Evolutionary conservation across 1,140 invertebrate species (phyloP), one percentile per base, ranked within the genome.

Genomic region (Eufriesea mexicana): DNA sequence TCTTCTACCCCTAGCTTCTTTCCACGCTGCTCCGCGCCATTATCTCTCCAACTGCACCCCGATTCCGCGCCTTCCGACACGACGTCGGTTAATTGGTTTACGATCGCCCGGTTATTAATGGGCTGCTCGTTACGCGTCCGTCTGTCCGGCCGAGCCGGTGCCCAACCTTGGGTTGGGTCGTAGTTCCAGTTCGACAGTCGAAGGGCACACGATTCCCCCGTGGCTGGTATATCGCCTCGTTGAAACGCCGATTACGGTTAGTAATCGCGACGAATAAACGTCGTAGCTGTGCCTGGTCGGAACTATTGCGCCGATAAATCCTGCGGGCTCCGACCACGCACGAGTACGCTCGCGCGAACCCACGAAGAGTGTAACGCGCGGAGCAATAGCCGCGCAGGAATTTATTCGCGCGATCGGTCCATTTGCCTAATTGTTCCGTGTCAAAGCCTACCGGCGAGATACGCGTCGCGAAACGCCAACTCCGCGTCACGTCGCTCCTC

Each of bases 401-500:
- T 59, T 73, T 59, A 45, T 59, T 59, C 16, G 28, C n/a, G 18
- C 45, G 57, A 61, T 79, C 47, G 64, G 45, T 54, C 47, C 54
- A 73, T 80, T 73, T 62, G 23, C 68, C 57, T 55, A 51, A 75
- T 66, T 57, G 72, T 67, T 66, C 25, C n/a, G 12, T 6, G 62
- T 35, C 42, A 12, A 7, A 16, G 42, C 42, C n/a, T 1, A 16
- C 0, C 45, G 35, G 35, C 35, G 35, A 35, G 35, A n/a, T n/a
- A n/a, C n/a, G n/a, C n/a, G n/a, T 25, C 2, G 61, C 62, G 83
- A 83, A 88, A 85, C 70, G 80, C 67, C 84, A 86, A 84, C 84
- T 82, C 68, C 75, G 79, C 84, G 87, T 87, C 81, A 83, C 82
- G 87, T 82, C 87, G 74, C 71, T 86, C 83, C 84, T 84, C 86